Percentiles rank a stretch among this genome's conserved stretches.
Conservation (phyloP, 1,140 invertebrate genomes). For the Stegodyphus mimosarum region DNA sequence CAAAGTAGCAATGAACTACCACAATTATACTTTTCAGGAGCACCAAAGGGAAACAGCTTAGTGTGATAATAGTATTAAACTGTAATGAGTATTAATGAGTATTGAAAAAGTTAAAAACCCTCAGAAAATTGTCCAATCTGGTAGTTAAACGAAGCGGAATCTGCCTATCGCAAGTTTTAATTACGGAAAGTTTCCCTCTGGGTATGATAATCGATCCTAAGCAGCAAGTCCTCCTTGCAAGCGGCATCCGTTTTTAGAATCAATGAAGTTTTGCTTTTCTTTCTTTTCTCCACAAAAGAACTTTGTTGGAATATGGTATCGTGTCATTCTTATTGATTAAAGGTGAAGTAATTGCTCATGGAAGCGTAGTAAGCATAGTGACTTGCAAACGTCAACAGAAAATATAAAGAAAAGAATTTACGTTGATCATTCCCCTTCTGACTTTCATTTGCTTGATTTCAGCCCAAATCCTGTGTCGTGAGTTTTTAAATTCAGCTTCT, state of each 20-base stretch:
- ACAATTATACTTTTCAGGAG: not conserved
- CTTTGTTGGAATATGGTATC: not conserved
- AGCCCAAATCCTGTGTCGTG: too few relatives aligned
- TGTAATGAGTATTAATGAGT: not conserved
- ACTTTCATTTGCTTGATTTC: too few relatives aligned
- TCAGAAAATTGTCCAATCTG: not conserved
- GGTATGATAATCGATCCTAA: not conserved
- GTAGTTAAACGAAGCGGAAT: not conserved
- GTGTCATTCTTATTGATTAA: not conserved
- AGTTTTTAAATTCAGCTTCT: too few relatives aligned
- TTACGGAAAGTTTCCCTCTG: not conserved
- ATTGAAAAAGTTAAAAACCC: not conserved
- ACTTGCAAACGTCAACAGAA: too few relatives aligned
- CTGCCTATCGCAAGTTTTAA: constrained; percentile 3
- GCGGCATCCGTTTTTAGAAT: not conserved
- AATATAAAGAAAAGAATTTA: too few relatives aligned
- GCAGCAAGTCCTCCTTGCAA: not conserved
- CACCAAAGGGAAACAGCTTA: too few relatives aligned
- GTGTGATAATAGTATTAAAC: not conserved
- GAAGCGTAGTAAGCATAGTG: too few relatives aligned
- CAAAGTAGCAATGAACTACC: not conserved
- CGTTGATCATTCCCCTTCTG: too few relatives aligned
- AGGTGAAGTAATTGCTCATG: not conserved
- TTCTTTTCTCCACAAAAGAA: not conserved
- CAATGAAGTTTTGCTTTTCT: not conserved